Conservation (phyloP, 2,888 invertebrate species). For the Catocala nupta region DNA sequence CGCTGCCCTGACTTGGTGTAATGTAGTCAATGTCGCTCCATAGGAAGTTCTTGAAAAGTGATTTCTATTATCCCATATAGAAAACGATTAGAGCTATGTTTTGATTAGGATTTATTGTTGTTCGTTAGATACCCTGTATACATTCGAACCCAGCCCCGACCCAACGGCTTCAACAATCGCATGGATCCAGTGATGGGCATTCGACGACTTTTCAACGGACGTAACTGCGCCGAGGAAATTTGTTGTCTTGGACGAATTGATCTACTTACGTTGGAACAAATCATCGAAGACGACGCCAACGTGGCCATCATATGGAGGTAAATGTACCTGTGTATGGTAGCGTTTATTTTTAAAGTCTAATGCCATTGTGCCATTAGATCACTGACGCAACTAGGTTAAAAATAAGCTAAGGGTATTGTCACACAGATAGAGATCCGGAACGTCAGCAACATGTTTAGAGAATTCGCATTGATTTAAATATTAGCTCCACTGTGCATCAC, state of each 20-base stretch:
- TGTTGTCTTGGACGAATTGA: conserved; percentile 94
- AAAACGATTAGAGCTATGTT: no score
- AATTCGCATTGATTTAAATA: no score
- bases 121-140: conserved; percentile 76
- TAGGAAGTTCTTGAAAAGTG: no score
- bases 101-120: not conserved
- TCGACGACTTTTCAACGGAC: conserved; percentile 92
- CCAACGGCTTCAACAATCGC: conserved; percentile 65
- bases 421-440: no score
- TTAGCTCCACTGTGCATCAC: no score
- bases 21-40: no score
- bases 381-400: no score
- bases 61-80: no score
- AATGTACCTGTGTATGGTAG: conserved; percentile 1
- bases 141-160: conserved; percentile 60
- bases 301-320: conserved; percentile 94
- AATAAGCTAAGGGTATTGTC: no score
- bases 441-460: no score
- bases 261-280: conserved; percentile 92
- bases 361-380: not conserved
- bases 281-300: conserved; percentile 94
- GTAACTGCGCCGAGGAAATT: conserved; percentile 95
- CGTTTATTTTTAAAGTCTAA: not conserved
- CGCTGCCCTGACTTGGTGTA: no score
- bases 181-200: conserved; percentile 75